Evolutionary conservation across 1,140 invertebrate species (phyloP), one percentile per base, ranked within the genome.

Genomic region (Scaptomyza montana): DNA sequence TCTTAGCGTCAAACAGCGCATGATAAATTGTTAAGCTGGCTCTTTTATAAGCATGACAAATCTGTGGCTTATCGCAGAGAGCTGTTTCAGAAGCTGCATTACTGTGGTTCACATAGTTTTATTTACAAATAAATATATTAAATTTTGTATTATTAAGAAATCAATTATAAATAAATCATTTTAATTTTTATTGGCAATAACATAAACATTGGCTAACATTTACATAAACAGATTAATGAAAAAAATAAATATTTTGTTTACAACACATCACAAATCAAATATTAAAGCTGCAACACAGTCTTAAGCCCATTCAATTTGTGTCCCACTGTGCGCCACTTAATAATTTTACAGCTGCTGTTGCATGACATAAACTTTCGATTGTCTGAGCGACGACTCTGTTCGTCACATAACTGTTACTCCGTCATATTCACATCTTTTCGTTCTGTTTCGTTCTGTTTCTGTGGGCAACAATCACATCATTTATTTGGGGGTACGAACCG

Each of bases 361-460:
- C 76, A 89, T 89, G 84, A 89, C 84, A 89, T 89, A 89, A 89
- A 89, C 84, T 89, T 89, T 89, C 84, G 84, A 89, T 89, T 89
- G 84, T 89, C 84, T 89, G 84, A 64, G 3, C 21, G 21, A 2
- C 84, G 84, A 64, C 84, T 60, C 33, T 16, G 50, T 68, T 68
- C 82, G 74, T 89, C 84, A 89, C 84, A 89, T 89, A 89, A 89
- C 84, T 77, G 84, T 89, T 79, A 67, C 79, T 70, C 46, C 47
- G 53, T 50, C 68, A 46, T 45, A 59, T 30, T 45, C 41, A 45
- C 30, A 66, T 60, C 53, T 69, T 73, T 55, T 53, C 41, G 30
- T 80, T 80, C 69, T 85, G 39, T 66, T 77, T 64, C 61, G 62
- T 69, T 43, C 33, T 36, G 59, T 66, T 70, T 77, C 63, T 63